Conservation (phyloP, 2,888 invertebrate species). For the Apodemia zela region DNA sequence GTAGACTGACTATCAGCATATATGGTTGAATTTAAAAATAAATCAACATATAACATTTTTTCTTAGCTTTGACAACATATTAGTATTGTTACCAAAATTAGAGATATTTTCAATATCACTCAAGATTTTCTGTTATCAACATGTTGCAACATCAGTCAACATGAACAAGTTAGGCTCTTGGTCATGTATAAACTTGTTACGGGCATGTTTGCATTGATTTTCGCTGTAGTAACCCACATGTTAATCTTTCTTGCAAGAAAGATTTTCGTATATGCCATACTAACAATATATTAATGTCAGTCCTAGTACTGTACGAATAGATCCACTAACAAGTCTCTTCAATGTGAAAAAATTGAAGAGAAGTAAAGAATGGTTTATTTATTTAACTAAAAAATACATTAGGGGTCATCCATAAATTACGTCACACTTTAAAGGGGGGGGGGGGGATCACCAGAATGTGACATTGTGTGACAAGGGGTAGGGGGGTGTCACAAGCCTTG, state of each 20-base stretch:
- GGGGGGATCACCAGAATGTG: too few relatives aligned
- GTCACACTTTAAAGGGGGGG: too few relatives aligned
- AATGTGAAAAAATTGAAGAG: too few relatives aligned
- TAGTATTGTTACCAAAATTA: background rate
- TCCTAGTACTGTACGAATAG: background rate
- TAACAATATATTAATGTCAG: background rate
- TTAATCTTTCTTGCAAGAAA: background rate
- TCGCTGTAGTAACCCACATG: background rate
- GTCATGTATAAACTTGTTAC: background rate
- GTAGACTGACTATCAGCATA: too few relatives aligned
- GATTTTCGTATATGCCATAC: background rate
- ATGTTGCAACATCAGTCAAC: background rate
- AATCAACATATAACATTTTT: background rate
- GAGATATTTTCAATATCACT: background rate
- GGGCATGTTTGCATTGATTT: background rate
- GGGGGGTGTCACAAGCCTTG: too few relatives aligned
- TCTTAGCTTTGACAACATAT: background rate
- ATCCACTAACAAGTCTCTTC: too few relatives aligned
- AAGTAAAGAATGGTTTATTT: too few relatives aligned
- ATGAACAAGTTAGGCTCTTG: background rate
- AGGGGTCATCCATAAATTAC: too few relatives aligned
- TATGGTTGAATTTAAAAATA: conserved; percentile 6
- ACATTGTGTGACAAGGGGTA: too few relatives aligned
- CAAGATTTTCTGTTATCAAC: background rate
- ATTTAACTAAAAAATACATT: too few relatives aligned